These are phyloP conservation scores for Thysanoteuthis rhombus DNA, from an alignment of 2,888 invertebrate genomes.

Conservation along the genomic window DNA sequence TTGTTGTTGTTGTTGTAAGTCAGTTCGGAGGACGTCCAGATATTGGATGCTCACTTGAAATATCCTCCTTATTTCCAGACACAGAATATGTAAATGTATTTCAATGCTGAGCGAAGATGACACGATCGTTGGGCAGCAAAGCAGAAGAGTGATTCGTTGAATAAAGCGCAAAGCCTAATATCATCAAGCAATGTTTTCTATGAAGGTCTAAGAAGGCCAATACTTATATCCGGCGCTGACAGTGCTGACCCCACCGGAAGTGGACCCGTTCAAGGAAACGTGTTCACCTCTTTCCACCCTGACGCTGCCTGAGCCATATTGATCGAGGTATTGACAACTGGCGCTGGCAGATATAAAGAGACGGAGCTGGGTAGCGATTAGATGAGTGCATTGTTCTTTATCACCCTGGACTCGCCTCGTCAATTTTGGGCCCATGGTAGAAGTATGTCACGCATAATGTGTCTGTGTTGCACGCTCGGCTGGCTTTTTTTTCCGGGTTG, in stretches of 20 bases:
- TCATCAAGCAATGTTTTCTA: neutral
- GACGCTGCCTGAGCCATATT: neutral
- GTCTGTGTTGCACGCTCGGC: neutral
- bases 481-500: neutral
- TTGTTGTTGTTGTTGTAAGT: neutral
- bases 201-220: constrained; percentile 12
- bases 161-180: neutral
- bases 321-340: neutral
- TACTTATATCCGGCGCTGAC: constrained; percentile 12
- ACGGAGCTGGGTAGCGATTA: neutral
- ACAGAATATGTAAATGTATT: neutral
- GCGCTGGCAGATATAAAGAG: neutral
- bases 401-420: neutral
- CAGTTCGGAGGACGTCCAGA: neutral
- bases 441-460: constrained; percentile 12
- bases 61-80: neutral
- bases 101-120: neutral
- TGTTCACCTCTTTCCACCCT: neutral
- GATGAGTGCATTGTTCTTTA: neutral
- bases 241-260: neutral
- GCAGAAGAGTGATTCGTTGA: neutral
- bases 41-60: neutral
- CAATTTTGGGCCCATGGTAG: neutral
- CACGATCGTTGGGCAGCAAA: neutral
- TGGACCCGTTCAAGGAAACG: neutral